Evolutionary conservation across 2,888 invertebrate genomes (phyloP).

Genomic region (Gortyna flavago): DNA sequence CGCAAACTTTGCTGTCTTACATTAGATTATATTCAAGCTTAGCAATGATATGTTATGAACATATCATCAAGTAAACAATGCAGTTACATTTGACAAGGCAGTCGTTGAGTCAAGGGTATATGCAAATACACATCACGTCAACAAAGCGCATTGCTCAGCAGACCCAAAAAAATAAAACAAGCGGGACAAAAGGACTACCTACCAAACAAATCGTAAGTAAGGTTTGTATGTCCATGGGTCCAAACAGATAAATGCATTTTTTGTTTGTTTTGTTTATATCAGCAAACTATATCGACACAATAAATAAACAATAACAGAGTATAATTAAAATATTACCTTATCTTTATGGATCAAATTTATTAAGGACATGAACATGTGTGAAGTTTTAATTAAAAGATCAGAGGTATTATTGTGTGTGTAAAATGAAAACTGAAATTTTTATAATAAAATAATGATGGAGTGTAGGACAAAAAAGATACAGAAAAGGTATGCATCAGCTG

Average conservation of each 20-base stretch:
- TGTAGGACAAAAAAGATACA: conserved; percentile 35
- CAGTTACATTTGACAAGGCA: conserved; percentile 78
- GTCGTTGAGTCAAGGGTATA: conserved; percentile 81
- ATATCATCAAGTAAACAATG: conserved; percentile 74
- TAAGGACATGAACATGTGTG: conserved; percentile 51
- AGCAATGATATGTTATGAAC: conserved; percentile 61
- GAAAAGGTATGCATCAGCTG: conserved; percentile 51
- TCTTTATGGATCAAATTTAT: conserved; percentile 56
- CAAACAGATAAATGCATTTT: conserved; percentile 34
- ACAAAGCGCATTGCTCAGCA: conserved; percentile 78
- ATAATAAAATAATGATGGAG: conserved; percentile 33
- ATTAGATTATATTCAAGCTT: conserved; percentile 39
- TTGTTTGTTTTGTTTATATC: conserved; percentile 39
- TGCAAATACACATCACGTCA: conserved; percentile 83
- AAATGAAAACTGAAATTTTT: conserved; percentile 43
- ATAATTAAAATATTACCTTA: conserved; percentile 57
- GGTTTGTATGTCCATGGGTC: conserved; percentile 51
- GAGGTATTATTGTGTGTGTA: conserved; percentile 36
- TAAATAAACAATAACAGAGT: no score
- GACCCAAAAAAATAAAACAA: conserved; percentile 77
- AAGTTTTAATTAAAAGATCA: conserved; percentile 55
- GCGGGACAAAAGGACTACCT: conserved; percentile 70
- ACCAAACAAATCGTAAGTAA: conserved; percentile 66
- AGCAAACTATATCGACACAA: conserved; percentile 36
- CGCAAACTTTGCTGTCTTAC: conserved; percentile 35